Percentiles rank a stretch among this genome's conserved stretches.
These are phyloP conservation scores for Athrips mouffetella DNA, from an alignment of 2,888 invertebrate species.

Conservation along the genomic window DNA sequence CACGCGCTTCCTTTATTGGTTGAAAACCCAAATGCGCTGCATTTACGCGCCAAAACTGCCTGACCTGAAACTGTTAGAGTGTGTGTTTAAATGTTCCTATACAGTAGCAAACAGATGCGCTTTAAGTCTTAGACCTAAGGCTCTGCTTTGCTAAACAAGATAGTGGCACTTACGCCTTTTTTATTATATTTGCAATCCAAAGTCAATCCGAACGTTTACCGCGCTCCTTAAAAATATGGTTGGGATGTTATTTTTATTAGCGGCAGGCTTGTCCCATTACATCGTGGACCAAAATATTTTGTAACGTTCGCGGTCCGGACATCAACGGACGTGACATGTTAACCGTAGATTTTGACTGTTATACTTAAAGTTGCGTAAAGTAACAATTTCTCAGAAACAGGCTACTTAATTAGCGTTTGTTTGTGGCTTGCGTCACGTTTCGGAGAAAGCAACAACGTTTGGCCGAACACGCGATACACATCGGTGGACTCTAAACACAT, in stretches of 20 bases:
- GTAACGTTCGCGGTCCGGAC: slow-evolving; percentile 3
- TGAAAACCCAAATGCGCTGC: too few relatives aligned
- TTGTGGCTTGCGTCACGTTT: slow-evolving; percentile 33
- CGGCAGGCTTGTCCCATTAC: not conserved
- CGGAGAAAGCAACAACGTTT: slow-evolving; percentile 36
- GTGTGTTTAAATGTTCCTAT: too few relatives aligned
- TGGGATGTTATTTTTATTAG: not conserved
- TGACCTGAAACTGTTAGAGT: too few relatives aligned
- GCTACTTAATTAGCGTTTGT: slow-evolving; percentile 35
- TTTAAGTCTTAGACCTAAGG: too few relatives aligned
- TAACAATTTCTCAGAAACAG: slow-evolving; percentile 30
- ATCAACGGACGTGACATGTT: not conserved
- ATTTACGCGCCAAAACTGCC: too few relatives aligned
- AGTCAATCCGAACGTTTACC: too few relatives aligned
- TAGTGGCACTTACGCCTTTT: too few relatives aligned
- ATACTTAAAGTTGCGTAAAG: slow-evolving; percentile 24
- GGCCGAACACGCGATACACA: slow-evolving; percentile 24
- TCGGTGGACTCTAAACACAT: slow-evolving; percentile 28
- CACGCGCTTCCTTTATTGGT: too few relatives aligned
- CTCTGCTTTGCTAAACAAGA: too few relatives aligned
- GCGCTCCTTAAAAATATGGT: too few relatives aligned
- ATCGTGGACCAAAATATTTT: not conserved
- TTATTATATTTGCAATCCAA: too few relatives aligned
- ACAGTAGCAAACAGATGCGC: too few relatives aligned
- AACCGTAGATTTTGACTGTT: slow-evolving; percentile 10